phyloP scores from a whole-genome alignment of 1,140 invertebrate genomes.

The Macrobrachium nipponense region DNA sequence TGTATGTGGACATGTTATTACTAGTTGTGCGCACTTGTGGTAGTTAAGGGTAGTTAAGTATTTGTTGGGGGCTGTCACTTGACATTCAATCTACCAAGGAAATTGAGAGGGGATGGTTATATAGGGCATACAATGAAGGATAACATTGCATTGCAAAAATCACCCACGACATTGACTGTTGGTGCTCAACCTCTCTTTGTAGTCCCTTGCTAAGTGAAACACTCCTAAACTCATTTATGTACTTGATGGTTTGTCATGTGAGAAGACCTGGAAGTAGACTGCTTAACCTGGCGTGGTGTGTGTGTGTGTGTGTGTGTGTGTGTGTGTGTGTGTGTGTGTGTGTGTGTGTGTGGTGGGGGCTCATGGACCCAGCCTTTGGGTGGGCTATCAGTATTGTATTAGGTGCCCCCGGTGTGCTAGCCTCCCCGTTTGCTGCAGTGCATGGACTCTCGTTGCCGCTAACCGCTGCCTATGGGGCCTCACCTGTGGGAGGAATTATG shows the following conservation, averaged over 20 bases:
- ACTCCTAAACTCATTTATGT: conserved; percentile 1
- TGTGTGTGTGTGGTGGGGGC: conserved; percentile 45
- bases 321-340: no score
- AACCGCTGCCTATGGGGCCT: conserved; percentile 76
- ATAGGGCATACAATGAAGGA: no score
- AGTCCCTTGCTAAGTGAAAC: not conserved
- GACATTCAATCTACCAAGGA: no score
- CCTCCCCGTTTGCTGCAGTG: conserved; percentile 83
- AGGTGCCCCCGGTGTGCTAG: conserved; percentile 83
- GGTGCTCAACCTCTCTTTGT: not conserved
- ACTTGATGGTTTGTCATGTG: conserved; percentile 30
- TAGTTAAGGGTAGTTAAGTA: conserved; percentile 55
- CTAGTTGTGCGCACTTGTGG: conserved; percentile 54
- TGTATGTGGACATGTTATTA: conserved; percentile 59
- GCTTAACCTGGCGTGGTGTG: conserved; percentile 49
- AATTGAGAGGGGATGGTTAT: no score
- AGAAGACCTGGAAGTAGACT: conserved; percentile 36
- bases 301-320: no score
- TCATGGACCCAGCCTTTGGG: conserved; percentile 58
- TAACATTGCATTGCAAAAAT: no score
- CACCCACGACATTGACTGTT: no score
- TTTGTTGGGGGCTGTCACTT: not conserved
- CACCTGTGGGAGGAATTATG: conserved; percentile 77
- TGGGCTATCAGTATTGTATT: conserved; percentile 67
- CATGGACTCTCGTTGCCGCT: conserved; percentile 78